Evolutionary conservation across 2,888 invertebrate genomes (phyloP).

Genomic region (Caenorhabditis panamensis): DNA sequence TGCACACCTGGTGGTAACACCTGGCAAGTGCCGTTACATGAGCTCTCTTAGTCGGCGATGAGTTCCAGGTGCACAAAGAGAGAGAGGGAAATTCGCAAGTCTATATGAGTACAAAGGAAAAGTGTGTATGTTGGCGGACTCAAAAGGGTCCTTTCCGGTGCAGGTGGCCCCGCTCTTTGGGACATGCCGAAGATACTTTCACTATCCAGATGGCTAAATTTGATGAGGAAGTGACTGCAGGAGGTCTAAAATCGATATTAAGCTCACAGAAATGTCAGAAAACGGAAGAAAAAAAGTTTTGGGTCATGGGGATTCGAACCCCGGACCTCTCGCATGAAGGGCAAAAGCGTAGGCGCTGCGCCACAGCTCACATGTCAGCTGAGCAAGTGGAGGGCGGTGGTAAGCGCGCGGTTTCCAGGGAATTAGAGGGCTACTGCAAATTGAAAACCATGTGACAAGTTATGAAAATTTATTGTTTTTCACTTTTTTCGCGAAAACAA

Average conservation of each 20-base stretch:
- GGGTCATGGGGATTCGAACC: not conserved
- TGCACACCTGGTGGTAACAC: conserved; percentile 4
- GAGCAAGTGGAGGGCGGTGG: too few relatives aligned
- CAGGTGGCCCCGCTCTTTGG: conserved; percentile 13
- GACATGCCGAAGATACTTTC: conserved; percentile 26
- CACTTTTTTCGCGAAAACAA: not conserved
- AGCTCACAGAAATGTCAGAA: not conserved
- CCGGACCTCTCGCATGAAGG: too few relatives aligned
- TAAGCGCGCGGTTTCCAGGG: too few relatives aligned
- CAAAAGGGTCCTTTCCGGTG: not conserved
- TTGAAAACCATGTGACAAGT: too few relatives aligned
- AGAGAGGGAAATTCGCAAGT: not conserved
- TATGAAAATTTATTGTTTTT: not conserved
- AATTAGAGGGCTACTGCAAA: too few relatives aligned
- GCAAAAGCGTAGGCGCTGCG: too few relatives aligned
- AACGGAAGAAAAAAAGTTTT: not conserved
- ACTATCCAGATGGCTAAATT: conserved; percentile 25
- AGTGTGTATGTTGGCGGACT: not conserved
- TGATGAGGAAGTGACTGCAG: not conserved
- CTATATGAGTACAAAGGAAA: not conserved
- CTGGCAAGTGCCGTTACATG: not conserved
- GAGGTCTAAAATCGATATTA: not conserved
- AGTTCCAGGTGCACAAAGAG: conserved; percentile 11
- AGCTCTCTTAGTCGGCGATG: not conserved
- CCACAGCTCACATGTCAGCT: too few relatives aligned